Evolutionary conservation across 2,888 invertebrate genomes (phyloP).

Genomic region (Stenodera caucasica): DNA sequence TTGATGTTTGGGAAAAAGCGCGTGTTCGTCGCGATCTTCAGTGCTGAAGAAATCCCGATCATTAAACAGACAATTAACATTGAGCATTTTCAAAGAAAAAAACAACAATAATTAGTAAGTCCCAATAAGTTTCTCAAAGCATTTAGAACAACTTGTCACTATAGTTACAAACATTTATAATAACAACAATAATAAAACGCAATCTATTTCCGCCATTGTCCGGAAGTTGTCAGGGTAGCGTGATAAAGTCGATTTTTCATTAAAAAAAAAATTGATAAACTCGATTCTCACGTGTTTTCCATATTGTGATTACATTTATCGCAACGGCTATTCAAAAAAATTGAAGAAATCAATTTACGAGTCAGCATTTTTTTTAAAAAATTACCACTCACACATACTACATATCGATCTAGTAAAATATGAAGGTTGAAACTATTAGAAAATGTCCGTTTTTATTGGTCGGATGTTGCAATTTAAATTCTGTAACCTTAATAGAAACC

Average conservation of each 20-base stretch:
- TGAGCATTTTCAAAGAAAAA: no score
- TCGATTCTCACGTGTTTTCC: not conserved
- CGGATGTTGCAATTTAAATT: conserved; percentile 11
- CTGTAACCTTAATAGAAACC: conserved; percentile 1
- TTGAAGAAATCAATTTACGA: no score
- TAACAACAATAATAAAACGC: not conserved
- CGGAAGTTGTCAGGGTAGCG: conserved; percentile 1
- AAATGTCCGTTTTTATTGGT: conserved; percentile 6
- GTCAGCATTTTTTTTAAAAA: no score
- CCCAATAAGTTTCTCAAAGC: no score
- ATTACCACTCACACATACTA: conserved; percentile 4
- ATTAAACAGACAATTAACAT: not conserved
- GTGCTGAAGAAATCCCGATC: not conserved
- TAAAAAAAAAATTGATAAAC: no score
- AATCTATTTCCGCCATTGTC: conserved; percentile 6
- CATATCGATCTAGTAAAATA: conserved; percentile 5
- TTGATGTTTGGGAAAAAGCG: conserved; percentile 1
- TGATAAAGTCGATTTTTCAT: not conserved
- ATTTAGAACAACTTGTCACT: no score
- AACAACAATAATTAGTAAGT: no score
- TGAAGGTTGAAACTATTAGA: conserved; percentile 14
- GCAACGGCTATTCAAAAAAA: no score
- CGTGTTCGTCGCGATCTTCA: conserved; percentile 8
- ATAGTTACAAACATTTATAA: not conserved
- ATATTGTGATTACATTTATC: not conserved